Evolutionary conservation across 2,113 vertebrate species (phyloP).

Genomic region (Steatornis caripensis): DNA sequence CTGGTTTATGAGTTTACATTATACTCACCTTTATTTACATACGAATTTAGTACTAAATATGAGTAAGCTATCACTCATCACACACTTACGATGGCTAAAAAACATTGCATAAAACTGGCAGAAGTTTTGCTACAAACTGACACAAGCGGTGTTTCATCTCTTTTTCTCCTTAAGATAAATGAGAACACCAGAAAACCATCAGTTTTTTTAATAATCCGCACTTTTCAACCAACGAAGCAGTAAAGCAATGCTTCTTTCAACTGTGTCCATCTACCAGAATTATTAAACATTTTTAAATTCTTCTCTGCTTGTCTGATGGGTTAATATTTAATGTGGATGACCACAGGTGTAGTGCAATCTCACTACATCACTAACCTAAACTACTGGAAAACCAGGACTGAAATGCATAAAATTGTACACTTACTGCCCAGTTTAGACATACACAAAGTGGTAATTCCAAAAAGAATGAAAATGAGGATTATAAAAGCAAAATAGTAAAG

Average conservation of each 20-base stretch:
- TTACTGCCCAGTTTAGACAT: neutral
- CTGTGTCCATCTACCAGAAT: neutral
- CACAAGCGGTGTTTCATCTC: neutral
- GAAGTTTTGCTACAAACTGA: neutral
- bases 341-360: neutral
- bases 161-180: neutral
- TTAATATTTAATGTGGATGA: neutral
- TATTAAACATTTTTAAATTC: neutral
- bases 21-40: conserved; percentile 7
- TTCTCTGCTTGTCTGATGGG: neutral
- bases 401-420: neutral
- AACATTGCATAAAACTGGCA: neutral
- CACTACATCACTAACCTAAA: neutral
- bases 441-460: neutral
- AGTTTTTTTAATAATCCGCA: neutral
- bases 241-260: neutral
- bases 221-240: neutral
- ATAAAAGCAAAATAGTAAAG: neutral
- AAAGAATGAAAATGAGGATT: neutral
- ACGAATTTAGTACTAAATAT: neutral
- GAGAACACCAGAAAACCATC: neutral
- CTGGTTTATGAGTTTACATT: neutral
- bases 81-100: neutral
- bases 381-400: neutral
- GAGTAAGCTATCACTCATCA: neutral